Evolutionary conservation across 2,888 invertebrate species (phyloP).

Genomic region (Mesodorylaimus sp.): DNA sequence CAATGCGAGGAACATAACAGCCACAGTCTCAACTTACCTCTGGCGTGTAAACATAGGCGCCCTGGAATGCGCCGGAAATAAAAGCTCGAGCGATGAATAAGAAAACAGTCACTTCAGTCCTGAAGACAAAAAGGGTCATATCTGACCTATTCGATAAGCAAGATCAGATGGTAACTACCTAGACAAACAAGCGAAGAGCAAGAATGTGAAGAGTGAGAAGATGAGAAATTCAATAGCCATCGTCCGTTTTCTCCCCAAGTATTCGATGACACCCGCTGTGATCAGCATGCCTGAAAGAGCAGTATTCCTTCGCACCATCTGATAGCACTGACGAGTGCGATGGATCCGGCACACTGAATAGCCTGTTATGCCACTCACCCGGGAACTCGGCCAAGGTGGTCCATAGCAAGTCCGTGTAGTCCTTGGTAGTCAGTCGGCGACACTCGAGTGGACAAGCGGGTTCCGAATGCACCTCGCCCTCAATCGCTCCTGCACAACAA

Average conservation of each 20-base stretch:
- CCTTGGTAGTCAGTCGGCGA: constrained; percentile 51
- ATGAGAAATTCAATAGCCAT: constrained; percentile 79
- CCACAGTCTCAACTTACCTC: constrained; percentile 41
- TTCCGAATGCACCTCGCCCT: not conserved
- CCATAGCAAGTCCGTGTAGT: constrained; percentile 79
- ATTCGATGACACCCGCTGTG: constrained; percentile 70
- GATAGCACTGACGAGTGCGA: not conserved
- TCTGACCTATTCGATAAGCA: not conserved
- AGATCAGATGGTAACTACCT: constrained; percentile 16
- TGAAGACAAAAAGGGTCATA: constrained; percentile 7
- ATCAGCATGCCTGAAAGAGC: constrained; percentile 52
- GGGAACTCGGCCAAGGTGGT: constrained; percentile 86
- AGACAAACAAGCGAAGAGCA: constrained; percentile 48
- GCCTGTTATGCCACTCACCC: constrained; percentile 37
- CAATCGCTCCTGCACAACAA: not conserved
- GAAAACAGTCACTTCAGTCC: constrained; percentile 47
- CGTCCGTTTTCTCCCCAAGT: constrained; percentile 68
- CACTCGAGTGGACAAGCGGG: constrained; percentile 32
- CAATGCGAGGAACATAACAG: constrained; percentile 2
- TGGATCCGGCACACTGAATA: not conserved
- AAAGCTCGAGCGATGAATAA: constrained; percentile 72
- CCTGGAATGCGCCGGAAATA: constrained; percentile 81
- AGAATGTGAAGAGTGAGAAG: constrained; percentile 48
- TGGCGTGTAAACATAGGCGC: constrained; percentile 83
- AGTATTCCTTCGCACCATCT: not conserved